Base-by-base conservation (phyloP, 1,140 invertebrate genomes). In the Ostrea denselamellosa region DNA sequence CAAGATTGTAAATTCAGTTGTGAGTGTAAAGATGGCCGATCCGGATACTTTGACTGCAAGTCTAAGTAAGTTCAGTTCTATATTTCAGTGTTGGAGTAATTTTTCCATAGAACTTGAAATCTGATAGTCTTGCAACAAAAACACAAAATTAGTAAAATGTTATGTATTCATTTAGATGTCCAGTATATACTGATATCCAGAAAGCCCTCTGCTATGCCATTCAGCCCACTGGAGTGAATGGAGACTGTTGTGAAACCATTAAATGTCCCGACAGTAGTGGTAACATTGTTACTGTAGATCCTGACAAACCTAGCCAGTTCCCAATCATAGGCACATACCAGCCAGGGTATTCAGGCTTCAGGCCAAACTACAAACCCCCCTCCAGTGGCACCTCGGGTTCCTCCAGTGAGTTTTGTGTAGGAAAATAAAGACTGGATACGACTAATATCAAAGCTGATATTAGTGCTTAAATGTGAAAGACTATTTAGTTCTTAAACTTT, bases 1-100 rank as follows among this genome's bases (percentile, higher is more conserved):
- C 88, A 90, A 81, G 91, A 88, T 56, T 92, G 91, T 89, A 89
- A 92, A 58, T 90, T 90, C 85, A 71, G 65, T 9, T 92, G 91
- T 86, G 22, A 88, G 22, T 92, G 91, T 84, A 82, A 86, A 19
- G 90, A 92, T 85, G 90, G 89, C 28, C 81, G 85, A 28, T 86
- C 89, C 19, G 91, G 91, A 88, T 91, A 90, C 56, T 92, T 91
- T 58, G 87, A 87, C 65, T 92, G 91, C 85, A 89, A 87, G 19
- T 87, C 90, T 44, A 88, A 89, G 91, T 92, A 90, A 89, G 89
- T 17, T 88, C 22, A 81, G 22, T 84, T 17, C 4, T 84, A 44
- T 44, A 22, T 22, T 8, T 28, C 9, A 51, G 8, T 12, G 19
- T 10, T 34, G 14, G 14, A 12, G 10, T 14, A 34, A 28, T 12